phyloP scores from a whole-genome alignment of 2,888 invertebrate species.

The Platypus cylindrus region DNA sequence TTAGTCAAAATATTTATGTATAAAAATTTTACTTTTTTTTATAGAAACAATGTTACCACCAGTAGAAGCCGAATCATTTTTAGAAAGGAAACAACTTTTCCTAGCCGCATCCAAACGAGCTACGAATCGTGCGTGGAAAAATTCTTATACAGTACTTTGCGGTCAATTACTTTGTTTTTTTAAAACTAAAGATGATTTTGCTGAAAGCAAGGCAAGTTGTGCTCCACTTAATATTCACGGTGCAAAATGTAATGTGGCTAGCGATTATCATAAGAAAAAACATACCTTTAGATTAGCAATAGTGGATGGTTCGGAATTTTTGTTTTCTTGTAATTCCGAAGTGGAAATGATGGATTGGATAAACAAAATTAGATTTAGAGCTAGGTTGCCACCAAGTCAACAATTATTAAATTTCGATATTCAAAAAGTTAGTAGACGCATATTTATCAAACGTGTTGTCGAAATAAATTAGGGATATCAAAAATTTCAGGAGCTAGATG shows the following conservation, averaged over 20 bases:
- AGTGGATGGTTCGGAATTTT: constrained; percentile 85
- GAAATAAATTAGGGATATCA: background rate
- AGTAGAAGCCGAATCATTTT: constrained; percentile 77
- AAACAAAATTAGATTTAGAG: constrained; percentile 86
- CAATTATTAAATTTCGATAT: constrained; percentile 74
- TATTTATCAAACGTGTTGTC: background rate
- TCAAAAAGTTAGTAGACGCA: constrained; percentile 27
- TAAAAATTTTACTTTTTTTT: no score
- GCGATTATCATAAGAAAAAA: constrained; percentile 91
- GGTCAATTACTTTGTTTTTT: constrained; percentile 97
- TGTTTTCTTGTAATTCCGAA: constrained; percentile 66
- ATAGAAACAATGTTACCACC: constrained; percentile 61
- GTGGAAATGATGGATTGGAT: constrained; percentile 81
- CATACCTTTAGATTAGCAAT: constrained; percentile 80
- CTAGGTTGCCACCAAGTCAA: constrained; percentile 76
- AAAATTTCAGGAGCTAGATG: constrained; percentile 29
- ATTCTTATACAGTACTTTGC: constrained; percentile 87
- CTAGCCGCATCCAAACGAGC: constrained; percentile 90
- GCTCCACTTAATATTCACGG: constrained; percentile 71
- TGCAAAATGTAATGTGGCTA: constrained; percentile 73
- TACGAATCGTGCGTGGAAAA: constrained; percentile 91
- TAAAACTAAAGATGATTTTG: constrained; percentile 85
- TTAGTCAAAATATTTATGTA: no score
- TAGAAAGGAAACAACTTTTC: constrained; percentile 91
- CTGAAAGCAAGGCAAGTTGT: constrained; percentile 74